These are phyloP conservation scores for Urocolius indicus DNA, from an alignment of 2,113 vertebrate genomes.

Conservation along the genomic window DNA sequence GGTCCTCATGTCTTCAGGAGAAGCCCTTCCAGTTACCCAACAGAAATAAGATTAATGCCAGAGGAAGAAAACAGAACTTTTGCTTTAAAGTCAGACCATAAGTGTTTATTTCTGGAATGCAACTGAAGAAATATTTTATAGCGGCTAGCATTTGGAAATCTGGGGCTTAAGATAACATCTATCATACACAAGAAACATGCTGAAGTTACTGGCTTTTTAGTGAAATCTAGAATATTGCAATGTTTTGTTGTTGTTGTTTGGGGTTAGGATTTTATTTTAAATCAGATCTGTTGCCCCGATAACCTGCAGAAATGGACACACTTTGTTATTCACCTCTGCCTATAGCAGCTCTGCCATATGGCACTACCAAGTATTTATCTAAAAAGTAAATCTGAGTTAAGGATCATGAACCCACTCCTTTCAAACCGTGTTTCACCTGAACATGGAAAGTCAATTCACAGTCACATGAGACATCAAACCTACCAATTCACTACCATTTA, in stretches of 20 bases:
- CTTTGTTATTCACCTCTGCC: not conserved
- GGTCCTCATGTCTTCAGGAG: not conserved
- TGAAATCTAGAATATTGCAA: not conserved
- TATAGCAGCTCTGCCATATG: slow-evolving; percentile 16
- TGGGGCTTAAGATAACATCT: not conserved
- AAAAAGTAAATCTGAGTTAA: not conserved
- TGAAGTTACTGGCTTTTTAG: not conserved
- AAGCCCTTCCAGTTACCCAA: not conserved
- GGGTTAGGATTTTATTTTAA: not conserved
- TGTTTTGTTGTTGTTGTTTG: not conserved
- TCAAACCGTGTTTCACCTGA: not conserved
- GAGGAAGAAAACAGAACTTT: not conserved
- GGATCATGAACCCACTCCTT: not conserved
- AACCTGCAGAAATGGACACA: not conserved
- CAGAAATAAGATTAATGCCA: not conserved
- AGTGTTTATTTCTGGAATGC: not conserved
- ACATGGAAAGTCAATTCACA: not conserved
- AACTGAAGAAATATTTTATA: not conserved
- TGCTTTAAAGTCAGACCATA: not conserved
- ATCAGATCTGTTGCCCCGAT: not conserved
- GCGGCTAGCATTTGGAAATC: not conserved
- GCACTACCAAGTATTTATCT: not conserved
- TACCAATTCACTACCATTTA: not conserved
- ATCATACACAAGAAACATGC: not conserved
- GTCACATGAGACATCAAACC: not conserved